Conservation (phyloP, 2,888 invertebrate species). For the Macaria notata region DNA sequence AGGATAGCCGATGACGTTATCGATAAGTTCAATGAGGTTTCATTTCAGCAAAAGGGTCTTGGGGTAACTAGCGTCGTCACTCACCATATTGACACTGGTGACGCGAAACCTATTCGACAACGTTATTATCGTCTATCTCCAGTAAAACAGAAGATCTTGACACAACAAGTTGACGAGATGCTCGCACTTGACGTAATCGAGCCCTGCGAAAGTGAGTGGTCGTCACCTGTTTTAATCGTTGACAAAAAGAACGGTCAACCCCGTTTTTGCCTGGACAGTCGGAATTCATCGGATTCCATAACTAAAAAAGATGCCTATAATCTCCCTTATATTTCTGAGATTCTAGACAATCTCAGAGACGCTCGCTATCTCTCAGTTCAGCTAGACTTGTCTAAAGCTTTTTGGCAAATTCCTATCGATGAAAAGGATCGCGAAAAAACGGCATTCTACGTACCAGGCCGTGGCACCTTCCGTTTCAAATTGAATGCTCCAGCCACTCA, state of each 20-base stretch:
- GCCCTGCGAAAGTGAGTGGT: conserved; percentile 38
- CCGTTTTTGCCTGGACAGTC: conserved; percentile 36
- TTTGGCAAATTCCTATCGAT: conserved; percentile 33
- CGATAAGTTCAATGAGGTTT: conserved; percentile 15
- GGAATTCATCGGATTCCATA: conserved; percentile 31
- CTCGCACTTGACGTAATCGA: conserved; percentile 29
- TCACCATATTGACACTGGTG: conserved; percentile 36
- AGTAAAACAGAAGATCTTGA: conserved; percentile 29
- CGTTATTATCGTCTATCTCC: conserved; percentile 37
- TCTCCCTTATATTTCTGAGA: conserved; percentile 35
- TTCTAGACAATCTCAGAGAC: conserved; percentile 37
- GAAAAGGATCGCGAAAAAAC: conserved; percentile 29
- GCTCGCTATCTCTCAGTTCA: conserved; percentile 31
- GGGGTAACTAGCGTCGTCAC: conserved; percentile 30
- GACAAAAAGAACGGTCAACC: conserved; percentile 35
- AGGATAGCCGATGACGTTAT: conserved; percentile 25
- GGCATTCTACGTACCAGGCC: conserved; percentile 27
- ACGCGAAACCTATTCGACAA: conserved; percentile 34
- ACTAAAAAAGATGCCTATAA: conserved; percentile 28
- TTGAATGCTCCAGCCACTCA: background rate
- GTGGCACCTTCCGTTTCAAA: conserved; percentile 25
- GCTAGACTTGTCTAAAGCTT: conserved; percentile 30
- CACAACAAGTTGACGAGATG: conserved; percentile 37
- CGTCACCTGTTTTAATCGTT: conserved; percentile 9
- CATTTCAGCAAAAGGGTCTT: conserved; percentile 23